A percentile compares a stretch with the other conserved stretches of the same genome.
Evolutionary conservation across 2,797 vertebrate genomes (phyloP).

Genomic region (Peromyscus eremicus): DNA sequence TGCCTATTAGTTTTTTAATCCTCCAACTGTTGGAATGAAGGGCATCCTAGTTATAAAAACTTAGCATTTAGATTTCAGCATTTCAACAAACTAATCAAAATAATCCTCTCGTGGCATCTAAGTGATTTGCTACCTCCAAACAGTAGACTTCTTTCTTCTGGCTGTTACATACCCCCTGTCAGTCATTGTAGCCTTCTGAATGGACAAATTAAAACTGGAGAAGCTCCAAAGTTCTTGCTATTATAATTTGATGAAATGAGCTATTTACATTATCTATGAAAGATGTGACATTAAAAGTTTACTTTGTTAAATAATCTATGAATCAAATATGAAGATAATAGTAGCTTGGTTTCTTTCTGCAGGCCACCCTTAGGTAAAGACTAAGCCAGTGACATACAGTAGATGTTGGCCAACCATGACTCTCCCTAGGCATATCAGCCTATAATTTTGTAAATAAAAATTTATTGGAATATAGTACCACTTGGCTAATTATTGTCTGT

Average conservation of each 20-base stretch:
- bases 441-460: conserved; percentile 6
- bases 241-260: neutral
- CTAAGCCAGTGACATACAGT: neutral
- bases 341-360: neutral
- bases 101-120: neutral
- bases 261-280: neutral
- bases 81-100: neutral
- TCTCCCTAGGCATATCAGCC: neutral
- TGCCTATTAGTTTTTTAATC: neutral
- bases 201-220: neutral
- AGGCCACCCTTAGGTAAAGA: neutral
- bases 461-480: neutral
- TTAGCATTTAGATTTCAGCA: neutral
- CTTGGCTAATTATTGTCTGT: neutral
- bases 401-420: neutral
- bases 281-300: neutral
- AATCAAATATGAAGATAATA: neutral
- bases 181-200: neutral
- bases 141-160: neutral
- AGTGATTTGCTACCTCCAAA: neutral
- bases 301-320: conserved; percentile 4
- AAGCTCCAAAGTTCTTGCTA: neutral
- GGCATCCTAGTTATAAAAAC: neutral
- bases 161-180: neutral
- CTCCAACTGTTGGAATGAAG: neutral